phyloP scores from a whole-genome alignment of 2,113 vertebrate genomes.

The Excalfactoria chinensis region DNA sequence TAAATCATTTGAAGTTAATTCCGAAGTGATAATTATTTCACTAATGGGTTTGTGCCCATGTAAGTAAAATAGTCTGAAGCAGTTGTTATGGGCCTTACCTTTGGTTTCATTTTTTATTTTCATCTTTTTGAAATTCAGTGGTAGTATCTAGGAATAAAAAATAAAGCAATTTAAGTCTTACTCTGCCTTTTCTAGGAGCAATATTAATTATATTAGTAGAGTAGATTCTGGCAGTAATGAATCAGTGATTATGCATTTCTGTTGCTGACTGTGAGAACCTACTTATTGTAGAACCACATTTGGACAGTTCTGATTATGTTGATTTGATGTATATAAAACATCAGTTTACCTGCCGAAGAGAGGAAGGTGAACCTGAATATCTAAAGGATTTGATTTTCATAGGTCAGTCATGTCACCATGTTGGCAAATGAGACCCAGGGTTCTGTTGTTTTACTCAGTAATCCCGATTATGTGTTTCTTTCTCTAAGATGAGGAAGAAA shows the following conservation, averaged over 20 bases:
- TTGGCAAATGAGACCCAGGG: neutral
- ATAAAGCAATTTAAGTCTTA: slow-evolving; percentile 25
- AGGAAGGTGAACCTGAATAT: neutral
- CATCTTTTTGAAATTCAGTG: slow-evolving; percentile 16
- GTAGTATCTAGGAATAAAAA: slow-evolving; percentile 7
- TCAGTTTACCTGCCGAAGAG: neutral
- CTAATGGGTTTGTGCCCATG: slow-evolving; percentile 6
- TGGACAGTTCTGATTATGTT: neutral
- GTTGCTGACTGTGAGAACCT: slow-evolving; percentile 1
- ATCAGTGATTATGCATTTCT: slow-evolving; percentile 38
- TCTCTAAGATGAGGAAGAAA: neutral
- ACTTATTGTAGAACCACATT: slow-evolving; percentile 1
- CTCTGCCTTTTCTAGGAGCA: slow-evolving; percentile 15
- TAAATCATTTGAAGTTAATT: slow-evolving; percentile 34
- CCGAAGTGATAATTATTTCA: slow-evolving; percentile 36
- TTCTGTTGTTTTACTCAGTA: neutral
- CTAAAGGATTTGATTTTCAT: neutral
- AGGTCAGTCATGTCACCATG: neutral
- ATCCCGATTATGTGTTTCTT: neutral
- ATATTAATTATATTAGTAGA: slow-evolving; percentile 33
- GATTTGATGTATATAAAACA: slow-evolving; percentile 17
- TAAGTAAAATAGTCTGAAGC: slow-evolving; percentile 41
- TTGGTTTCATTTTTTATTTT: slow-evolving; percentile 39
- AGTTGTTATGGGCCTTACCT: neutral
- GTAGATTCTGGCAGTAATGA: slow-evolving; percentile 40